Evolutionary conservation across 2,888 invertebrate genomes (phyloP), one percentile per base, ranked within the genome.

Genomic region (Idaea dimidiata): DNA sequence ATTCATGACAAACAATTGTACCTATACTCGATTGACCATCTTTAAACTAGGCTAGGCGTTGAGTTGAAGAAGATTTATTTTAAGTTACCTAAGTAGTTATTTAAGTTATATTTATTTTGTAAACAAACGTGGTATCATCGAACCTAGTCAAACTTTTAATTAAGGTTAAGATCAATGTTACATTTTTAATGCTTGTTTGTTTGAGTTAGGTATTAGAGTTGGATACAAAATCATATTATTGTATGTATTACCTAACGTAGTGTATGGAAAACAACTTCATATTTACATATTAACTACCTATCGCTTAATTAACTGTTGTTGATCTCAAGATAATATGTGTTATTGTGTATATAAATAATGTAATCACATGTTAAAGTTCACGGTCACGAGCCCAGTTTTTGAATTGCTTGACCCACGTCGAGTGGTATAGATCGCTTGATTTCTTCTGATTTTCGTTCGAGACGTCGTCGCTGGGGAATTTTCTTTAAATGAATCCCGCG

Each of bases 281-380:
- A 72, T 71, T 71, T 67, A 68, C 78, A 79, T 74, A 71, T 84
- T 81, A 74, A 81, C 56, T 87, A 90, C 85, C 82, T 87, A 85
- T 86, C 78, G 90, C 91, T 91, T 91, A 81, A 88, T 87, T 89
- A 81, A 88, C 87, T 89, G 90, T 91, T 90, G 88, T 89, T 91
- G 89, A 90, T 91, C 91, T 90, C 89, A 88, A 85, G n/a, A n/a
- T n/a, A 81, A 70, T 88, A 85, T 85, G 81, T 89, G 86, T 88
- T 88, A 88, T 79, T 84, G 83, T 91, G 89, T 91, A 91, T 87
- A 90, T 72, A 72, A 66, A 54, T 89, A 89, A 87, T 89, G 81
- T 91, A 89, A 89, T 87, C 91, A 91, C 89, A 87, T 91, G 91
- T 91, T 91, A 90, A 88, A 88, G 78, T 85, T 88, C 86, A 88